phyloP scores from a whole-genome alignment of 2,797 vertebrate genomes.

The Gobionotothen gibberifrons region DNA sequence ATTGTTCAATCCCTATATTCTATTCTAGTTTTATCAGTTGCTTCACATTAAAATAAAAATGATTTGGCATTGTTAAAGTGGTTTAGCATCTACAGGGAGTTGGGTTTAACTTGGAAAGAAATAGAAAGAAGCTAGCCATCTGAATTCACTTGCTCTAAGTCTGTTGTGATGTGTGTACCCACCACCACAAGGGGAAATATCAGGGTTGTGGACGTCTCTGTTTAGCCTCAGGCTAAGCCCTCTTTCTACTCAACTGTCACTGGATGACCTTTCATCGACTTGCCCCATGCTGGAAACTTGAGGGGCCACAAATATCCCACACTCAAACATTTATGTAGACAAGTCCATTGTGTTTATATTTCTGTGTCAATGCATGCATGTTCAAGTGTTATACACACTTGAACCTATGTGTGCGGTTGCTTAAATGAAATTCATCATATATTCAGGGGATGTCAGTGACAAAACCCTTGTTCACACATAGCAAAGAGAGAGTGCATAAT shows the following conservation, averaged over 20 bases:
- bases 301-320: neutral
- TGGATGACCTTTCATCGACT: constrained; percentile 16
- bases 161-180: neutral
- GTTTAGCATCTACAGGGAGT: neutral
- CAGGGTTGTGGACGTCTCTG: constrained; percentile 15
- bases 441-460: constrained; percentile 16
- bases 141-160: constrained; percentile 12
- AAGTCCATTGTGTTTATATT: neutral
- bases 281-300: neutral
- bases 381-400: neutral
- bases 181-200: constrained; percentile 23
- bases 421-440: constrained; percentile 13
- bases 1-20: neutral
- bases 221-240: constrained; percentile 17
- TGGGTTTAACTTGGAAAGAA: neutral
- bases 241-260: constrained; percentile 17
- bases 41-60: neutral
- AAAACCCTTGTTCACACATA: constrained; percentile 14
- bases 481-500: neutral
- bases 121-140: neutral
- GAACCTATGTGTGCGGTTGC: neutral
- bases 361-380: neutral
- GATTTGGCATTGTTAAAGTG: no score
- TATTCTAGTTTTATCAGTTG: neutral
- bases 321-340: neutral